phyloP scores from a whole-genome alignment of 2,888 invertebrate species.

The Acrocera orbiculus region DNA sequence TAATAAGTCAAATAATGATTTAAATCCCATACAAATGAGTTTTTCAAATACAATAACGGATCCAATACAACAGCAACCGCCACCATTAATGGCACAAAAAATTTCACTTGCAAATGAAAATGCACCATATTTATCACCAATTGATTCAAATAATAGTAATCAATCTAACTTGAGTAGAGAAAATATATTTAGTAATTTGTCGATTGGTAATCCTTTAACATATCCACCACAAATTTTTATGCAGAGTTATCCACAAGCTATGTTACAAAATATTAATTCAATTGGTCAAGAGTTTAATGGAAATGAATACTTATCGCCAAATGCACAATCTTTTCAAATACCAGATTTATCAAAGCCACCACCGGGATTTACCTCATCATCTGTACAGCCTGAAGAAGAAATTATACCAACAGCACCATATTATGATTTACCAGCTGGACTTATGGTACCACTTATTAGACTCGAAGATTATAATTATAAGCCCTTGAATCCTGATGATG shows the following conservation, averaged over 20 bases:
- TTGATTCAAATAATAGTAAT: conserved; percentile 15
- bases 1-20: conserved; percentile 5
- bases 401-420: conserved; percentile 84
- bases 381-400: conserved; percentile 37
- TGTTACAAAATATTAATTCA: conserved; percentile 24
- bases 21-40: conserved; percentile 10
- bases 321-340: conserved; percentile 41
- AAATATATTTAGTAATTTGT: conserved; percentile 1
- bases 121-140: conserved; percentile 1
- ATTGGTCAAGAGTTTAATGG: no score
- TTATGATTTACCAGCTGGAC: conserved; percentile 90
- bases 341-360: conserved; percentile 79
- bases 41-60: conserved; percentile 7
- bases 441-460: conserved; percentile 94
- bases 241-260: conserved; percentile 8
- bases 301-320: conserved; percentile 32
- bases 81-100: conserved; percentile 30
- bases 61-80: conserved; percentile 13
- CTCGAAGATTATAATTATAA: conserved; percentile 81
- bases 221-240: conserved; percentile 3
- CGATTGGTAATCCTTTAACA: conserved; percentile 1
- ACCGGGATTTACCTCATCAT: conserved; percentile 47
- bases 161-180: conserved; percentile 12
- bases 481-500: conserved; percentile 73
- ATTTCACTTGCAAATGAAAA: conserved; percentile 22